Percentiles rank a stretch among this genome's conserved stretches.
Conservation (phyloP, 2,888 invertebrate genomes). For the Acleris holmiana region DNA sequence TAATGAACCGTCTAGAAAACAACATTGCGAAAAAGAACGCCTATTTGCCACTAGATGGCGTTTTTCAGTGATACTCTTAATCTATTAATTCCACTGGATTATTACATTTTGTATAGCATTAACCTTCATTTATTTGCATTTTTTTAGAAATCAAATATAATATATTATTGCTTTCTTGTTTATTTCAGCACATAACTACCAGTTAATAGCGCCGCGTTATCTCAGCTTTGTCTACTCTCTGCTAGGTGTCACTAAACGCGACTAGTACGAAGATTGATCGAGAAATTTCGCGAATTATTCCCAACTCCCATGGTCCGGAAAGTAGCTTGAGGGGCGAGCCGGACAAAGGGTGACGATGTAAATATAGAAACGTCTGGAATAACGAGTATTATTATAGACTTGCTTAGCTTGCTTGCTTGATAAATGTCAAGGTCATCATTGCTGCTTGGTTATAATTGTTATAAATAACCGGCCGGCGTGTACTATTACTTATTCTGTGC, state of each 20-base stretch:
- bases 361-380: slow-evolving; percentile 22
- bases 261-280: neutral
- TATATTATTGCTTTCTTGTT: neutral
- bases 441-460: neutral
- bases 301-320: slow-evolving; percentile 17
- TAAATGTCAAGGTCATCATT: slow-evolving; percentile 10
- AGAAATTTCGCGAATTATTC: slow-evolving; percentile 29
- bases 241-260: slow-evolving; percentile 27
- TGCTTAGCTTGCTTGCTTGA: no score
- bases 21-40: neutral
- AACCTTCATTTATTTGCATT: no score
- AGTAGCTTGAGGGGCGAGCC: slow-evolving; percentile 15
- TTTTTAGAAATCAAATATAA: no score
- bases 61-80: no score
- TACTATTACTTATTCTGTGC: no score
- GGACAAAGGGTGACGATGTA: neutral
- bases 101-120: no score
- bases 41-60: slow-evolving; percentile 20
- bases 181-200: neutral
- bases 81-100: no score
- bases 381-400: neutral
- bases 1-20: slow-evolving; percentile 1
- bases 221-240: slow-evolving; percentile 21
- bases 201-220: neutral
- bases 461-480: neutral